Percentiles rank a stretch among this genome's conserved stretches.
phyloP scores from a whole-genome alignment of 2,888 invertebrate genomes.

The Acanthosoma haemorrhoidale region DNA sequence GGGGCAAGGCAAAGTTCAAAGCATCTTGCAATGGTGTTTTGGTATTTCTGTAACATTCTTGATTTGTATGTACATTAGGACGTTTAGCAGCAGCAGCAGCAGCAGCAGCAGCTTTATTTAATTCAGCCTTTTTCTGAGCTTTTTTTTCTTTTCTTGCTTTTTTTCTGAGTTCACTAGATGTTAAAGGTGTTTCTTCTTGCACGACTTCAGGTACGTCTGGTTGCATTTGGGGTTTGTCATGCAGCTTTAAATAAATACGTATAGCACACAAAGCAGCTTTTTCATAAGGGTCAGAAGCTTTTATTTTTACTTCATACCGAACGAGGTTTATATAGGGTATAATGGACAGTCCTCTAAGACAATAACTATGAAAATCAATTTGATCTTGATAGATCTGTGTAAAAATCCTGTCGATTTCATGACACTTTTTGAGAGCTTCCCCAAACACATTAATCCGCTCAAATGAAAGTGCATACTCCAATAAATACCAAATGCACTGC shows the following conservation, averaged over 20 bases:
- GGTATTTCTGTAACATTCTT: not conserved
- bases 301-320: slow-evolving; percentile 85
- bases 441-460: slow-evolving; percentile 85
- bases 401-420: slow-evolving; percentile 97
- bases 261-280: slow-evolving; percentile 87
- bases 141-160: slow-evolving; percentile 16
- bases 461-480: slow-evolving; percentile 88
- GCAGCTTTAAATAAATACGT: slow-evolving; percentile 80
- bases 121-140: not conserved
- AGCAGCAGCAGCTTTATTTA: not conserved
- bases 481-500: slow-evolving; percentile 99
- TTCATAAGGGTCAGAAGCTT: slow-evolving; percentile 94
- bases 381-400: slow-evolving; percentile 99
- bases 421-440: slow-evolving; percentile 93
- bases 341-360: slow-evolving; percentile 99
- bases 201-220: slow-evolving; percentile 69
- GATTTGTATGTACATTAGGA: not conserved
- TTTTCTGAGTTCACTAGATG: not conserved
- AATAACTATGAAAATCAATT: slow-evolving; percentile 99
- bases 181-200: not conserved
- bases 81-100: not conserved
- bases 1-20: slow-evolving; percentile 12
- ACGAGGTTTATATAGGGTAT: slow-evolving; percentile 92
- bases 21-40: slow-evolving; percentile 9
- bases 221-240: slow-evolving; percentile 78